Evolutionary conservation across 2,797 vertebrate species (phyloP), one percentile per base, ranked within the genome.

Genomic region (Sphenodon punctatus): DNA sequence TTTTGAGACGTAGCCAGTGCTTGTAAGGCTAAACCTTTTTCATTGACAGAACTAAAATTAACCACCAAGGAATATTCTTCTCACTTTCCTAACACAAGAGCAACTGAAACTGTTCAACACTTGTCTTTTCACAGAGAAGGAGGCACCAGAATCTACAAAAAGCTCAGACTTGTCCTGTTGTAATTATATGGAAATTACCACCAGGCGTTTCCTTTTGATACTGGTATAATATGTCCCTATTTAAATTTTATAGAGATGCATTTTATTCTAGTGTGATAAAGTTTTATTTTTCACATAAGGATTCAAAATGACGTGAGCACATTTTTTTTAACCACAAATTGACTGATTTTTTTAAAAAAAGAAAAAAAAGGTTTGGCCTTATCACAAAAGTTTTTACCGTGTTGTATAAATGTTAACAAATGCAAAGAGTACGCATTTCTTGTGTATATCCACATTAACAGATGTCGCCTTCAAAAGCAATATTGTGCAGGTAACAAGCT

Each of bases 11-110:
- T 94, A 95, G 94, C 94, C 95, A 94, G 79, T 87, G 84, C 94
- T 95, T 91, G 86, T 95, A 95, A 96, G 95, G 95, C 95, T 96
- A 96, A 96, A 95, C 94, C 94, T 96, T 95, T 96, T 94, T 94
- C 93, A 89, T 68, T 84, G 87, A 90, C 84, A 77, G 91, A 94
- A 89, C 92, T 69, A 67, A 80, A 92, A 88, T 87, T 86, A 91
- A 69, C 87, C 89, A 90, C 75, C 78, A 89, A 90, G 92, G 85
- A 85, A 65, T 45, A 12, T 46, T 66, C 63, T 82, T 78, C 85
- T 91, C 92, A 63, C 80, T 46, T 45, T 64, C 43, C n/a, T 36
- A 83, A 53, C n/a, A n/a, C 81, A 82, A 90, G 92, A 90, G 82
- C 34, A 77, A 67, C 67, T 55, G 84, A 86, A 88, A 90, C 86